Conservation (phyloP, 2,113 vertebrate genomes). For the Ginglymostoma cirratum region DNA sequence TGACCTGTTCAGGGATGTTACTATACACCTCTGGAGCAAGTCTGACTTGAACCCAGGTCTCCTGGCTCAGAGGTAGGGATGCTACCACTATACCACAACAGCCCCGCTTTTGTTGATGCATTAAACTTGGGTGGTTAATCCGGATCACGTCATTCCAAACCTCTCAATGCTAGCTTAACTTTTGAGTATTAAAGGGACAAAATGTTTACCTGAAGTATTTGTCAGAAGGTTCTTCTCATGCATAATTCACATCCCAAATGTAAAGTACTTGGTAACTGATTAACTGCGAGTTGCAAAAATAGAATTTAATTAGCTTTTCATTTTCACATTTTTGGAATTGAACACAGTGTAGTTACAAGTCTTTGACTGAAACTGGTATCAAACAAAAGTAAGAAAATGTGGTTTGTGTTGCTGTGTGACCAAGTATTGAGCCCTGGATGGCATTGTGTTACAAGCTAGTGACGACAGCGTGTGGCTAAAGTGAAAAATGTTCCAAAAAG, state of each 20-base stretch:
- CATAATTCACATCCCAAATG: neutral
- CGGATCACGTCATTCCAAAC: neutral
- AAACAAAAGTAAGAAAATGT: neutral
- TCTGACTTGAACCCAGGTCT: no score
- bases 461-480: neutral
- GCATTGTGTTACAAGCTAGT: neutral
- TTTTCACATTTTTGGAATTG: neutral
- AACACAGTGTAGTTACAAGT: neutral
- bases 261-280: neutral
- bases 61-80: no score
- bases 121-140: neutral
- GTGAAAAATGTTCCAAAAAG: neutral
- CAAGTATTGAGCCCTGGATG: neutral
- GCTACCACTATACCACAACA: no score
- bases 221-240: no score
- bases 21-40: neutral
- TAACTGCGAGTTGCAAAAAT: neutral
- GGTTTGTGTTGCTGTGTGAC: neutral
- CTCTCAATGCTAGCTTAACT: neutral
- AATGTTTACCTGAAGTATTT: neutral
- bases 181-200: neutral
- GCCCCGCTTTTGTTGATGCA: no score
- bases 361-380: neutral
- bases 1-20: no score
- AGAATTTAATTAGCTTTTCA: slow-evolving; percentile 20